Base-by-base conservation (phyloP, 2,113 vertebrate species). In the Asarcornis scutulata region DNA sequence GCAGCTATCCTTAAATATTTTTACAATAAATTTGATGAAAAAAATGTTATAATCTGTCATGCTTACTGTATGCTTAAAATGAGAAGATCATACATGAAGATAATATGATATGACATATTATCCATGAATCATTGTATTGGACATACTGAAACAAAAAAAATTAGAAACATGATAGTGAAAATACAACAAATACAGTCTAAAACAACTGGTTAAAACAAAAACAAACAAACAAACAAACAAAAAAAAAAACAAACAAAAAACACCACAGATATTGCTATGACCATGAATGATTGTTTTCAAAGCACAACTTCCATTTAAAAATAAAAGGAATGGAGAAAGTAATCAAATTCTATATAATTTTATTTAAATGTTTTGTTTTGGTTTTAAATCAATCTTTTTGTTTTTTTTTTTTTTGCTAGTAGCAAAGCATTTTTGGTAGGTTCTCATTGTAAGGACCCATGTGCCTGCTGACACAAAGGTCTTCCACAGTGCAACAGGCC, bases 1-100 rank as follows among this genome's bases (percentile, higher is more conserved):
- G 80, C 83, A 95, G 73, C 92, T 96, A 77, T 89, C 89, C 91
- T 93, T 89, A 84, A 80, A 92, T 66, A 48, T 64, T 86, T 81
- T 92, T 93, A 34, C 56, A 75, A 72, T 86, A 64, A 38, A 31
- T 91, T 17, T 68, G 64, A 79, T 72, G 38, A 82, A 76, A 96
- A 92, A 68, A 16, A 23, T 15, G 23, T 83, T 83, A 52, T 67
- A 62, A 86, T 44, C 55, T 77, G 29, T 44, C 48, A 89, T 82
- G 38, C 53, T 36, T 86, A 16, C 36, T 63, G 16, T 81, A 25
- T 59, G 42, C 10, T 84, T 64, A 40, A 17, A 56, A 42, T 31
- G 38, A 87, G 38, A 95, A 56, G 23, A 81, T 36, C 76, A 71
- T 48, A 38, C 7, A 16, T 63, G 25, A 25, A 52, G 23, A 52